A percentile compares a stretch with the other conserved stretches of the same genome.
These are phyloP conservation scores for Ivindomyrus marchei DNA, from an alignment of 2,113 vertebrate genomes.

Conservation along the genomic window DNA sequence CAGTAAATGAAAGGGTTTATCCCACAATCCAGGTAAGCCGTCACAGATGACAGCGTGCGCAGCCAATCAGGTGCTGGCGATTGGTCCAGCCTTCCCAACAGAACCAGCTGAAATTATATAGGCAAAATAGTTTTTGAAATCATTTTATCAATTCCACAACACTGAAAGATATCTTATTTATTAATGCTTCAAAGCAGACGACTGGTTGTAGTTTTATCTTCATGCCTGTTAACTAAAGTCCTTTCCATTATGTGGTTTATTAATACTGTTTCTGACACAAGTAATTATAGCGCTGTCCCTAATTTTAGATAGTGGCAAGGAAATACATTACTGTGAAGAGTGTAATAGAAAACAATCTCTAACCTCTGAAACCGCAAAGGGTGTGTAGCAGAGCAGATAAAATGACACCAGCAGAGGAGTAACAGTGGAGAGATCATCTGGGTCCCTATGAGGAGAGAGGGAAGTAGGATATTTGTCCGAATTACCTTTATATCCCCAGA, in stretches of 20 bases:
- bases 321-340: neutral
- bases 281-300: neutral
- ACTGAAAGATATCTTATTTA: neutral
- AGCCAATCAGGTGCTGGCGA: constrained; percentile 56
- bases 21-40: constrained; percentile 59
- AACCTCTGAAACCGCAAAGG: constrained; percentile 59
- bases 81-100: constrained; percentile 53
- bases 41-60: constrained; percentile 56
- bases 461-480: neutral
- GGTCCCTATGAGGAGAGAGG: constrained; percentile 30
- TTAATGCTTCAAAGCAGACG: neutral
- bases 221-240: neutral
- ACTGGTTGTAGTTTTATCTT: neutral
- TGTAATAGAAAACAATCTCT: constrained; percentile 4
- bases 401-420: constrained; percentile 48
- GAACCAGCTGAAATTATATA: constrained; percentile 45
- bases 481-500: neutral
- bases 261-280: neutral
- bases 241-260: neutral
- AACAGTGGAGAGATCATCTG: constrained; percentile 51
- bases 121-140: neutral
- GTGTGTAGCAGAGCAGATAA: constrained; percentile 57
- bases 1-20: constrained; percentile 62
- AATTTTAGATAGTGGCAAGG: neutral
- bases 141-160: neutral